These are phyloP conservation scores for Drosophila rubida DNA, from an alignment of 2,888 invertebrate species.

Conservation along the genomic window DNA sequence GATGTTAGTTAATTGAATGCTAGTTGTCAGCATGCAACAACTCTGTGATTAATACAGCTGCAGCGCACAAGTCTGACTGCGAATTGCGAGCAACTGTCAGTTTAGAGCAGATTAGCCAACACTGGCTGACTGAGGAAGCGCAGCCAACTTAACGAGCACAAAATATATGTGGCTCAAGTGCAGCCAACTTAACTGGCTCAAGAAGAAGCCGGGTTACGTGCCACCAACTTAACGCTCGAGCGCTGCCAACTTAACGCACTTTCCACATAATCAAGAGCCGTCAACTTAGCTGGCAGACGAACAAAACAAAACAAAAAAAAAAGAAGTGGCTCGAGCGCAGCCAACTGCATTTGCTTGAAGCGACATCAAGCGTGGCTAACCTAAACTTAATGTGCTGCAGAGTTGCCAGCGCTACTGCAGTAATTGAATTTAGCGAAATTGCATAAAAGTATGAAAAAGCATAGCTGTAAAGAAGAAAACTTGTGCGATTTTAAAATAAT, in stretches of 20 bases:
- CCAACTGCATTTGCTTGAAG: conserved; percentile 10
- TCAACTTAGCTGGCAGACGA: conserved; percentile 11
- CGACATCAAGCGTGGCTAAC: neutral
- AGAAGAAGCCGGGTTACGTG: neutral
- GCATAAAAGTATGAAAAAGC: no score
- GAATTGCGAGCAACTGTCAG: neutral
- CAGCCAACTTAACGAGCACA: conserved; percentile 8
- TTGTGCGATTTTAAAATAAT: neutral
- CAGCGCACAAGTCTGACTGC: neutral
- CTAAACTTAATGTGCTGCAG: neutral
- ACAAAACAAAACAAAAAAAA: neutral
- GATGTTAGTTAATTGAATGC: conserved; percentile 16
- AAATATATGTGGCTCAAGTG: conserved; percentile 1
- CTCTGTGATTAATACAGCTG: conserved; percentile 11
- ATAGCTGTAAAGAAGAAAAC: no score
- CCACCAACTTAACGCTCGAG: conserved; percentile 16
- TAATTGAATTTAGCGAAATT: no score
- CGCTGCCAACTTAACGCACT: conserved; percentile 24
- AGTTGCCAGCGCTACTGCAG: neutral
- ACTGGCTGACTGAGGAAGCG: neutral
- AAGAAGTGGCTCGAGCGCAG: neutral
- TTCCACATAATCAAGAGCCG: conserved; percentile 12
- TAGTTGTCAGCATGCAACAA: conserved; percentile 33
- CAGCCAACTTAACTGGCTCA: conserved; percentile 10
- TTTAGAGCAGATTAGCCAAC: conserved; percentile 1